Evolutionary conservation across 2,888 invertebrate genomes (phyloP), one percentile per base, ranked within the genome.

Genomic region (Cyaniris semiargus): DNA sequence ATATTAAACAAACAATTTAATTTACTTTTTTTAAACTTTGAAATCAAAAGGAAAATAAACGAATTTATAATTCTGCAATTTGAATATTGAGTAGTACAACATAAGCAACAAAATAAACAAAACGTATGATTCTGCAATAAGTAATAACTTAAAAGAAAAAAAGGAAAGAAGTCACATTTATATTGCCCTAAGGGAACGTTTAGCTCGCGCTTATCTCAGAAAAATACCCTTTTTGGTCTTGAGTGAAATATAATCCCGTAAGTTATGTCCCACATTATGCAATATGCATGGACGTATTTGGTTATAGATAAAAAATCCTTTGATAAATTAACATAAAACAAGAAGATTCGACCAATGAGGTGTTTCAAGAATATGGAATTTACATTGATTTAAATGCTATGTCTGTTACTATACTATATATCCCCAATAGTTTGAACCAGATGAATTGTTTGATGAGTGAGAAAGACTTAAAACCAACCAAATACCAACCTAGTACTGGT

Each of bases 181-280:
- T 66, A 66, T 66, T 31, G 27, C 27, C 66, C 66, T 31, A 31
- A 66, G 66, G 66, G 66, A 66, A 66, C 66, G 66, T 66, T 66
- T 66, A 66, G 66, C 66, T 66, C 66, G 27, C 27, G 66, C 66
- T 66, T 66, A 66, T 66, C 66, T 15, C 13, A 31, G 66, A 66
- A 31, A 66, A 66, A 66, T 66, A 31, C 66, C 66, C 66, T 66
- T 66, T 66, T 66, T 66, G 66, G 27, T 66, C 27, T 66, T 66
- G 66, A 66, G 21, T 15, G 27, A 66, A 31, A 66, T 31, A 66
- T 31, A 66, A 66, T 27, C 27, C 15, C 27, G 10, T 21, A 66
- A 66, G 60, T 66, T 27, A 60, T 23, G 23, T 13, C 23, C 3
- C 10, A 21, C 60, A 23, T 60, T 27, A 31, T 15, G 66, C 60